A percentile compares a stretch with the other conserved stretches of the same genome.
Evolutionary conservation across 1,140 invertebrate species (phyloP).

Genomic region (Papilio machaon): DNA sequence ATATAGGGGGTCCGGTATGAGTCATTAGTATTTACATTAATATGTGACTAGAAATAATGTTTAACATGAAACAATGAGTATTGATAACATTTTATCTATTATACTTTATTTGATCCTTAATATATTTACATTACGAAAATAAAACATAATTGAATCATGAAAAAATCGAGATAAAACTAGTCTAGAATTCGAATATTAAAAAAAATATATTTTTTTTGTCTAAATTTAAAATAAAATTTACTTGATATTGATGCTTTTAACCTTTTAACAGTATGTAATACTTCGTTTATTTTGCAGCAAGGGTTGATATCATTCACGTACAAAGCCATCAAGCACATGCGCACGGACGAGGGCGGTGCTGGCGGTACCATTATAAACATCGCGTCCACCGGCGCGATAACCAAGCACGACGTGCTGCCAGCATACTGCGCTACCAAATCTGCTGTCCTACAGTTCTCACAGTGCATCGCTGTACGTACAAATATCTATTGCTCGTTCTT

Average conservation of each 20-base stretch:
- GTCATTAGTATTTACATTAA: background rate
- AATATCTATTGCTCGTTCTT: background rate
- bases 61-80: background rate
- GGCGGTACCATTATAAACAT: slow-evolving; percentile 59
- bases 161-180: too few species aligned
- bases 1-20: background rate
- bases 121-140: too few species aligned
- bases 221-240: too few species aligned
- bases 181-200: too few species aligned
- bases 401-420: slow-evolving; percentile 40
- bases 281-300: slow-evolving; percentile 46
- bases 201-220: too few species aligned
- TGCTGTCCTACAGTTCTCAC: slow-evolving; percentile 56
- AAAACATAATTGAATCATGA: too few species aligned
- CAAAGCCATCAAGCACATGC: slow-evolving; percentile 48
- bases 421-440: slow-evolving; percentile 52
- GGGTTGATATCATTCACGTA: slow-evolving; percentile 47
- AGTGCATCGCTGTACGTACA: slow-evolving; percentile 50
- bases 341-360: slow-evolving; percentile 52
- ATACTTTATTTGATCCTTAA: too few species aligned
- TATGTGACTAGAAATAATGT: background rate
- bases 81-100: too few species aligned
- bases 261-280: too few species aligned
- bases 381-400: slow-evolving; percentile 47
- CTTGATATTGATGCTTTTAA: too few species aligned